A percentile compares a stretch with the other conserved stretches of the same genome.
phyloP scores from a whole-genome alignment of 2,797 vertebrate species.

The Loriculus beryllinus region DNA sequence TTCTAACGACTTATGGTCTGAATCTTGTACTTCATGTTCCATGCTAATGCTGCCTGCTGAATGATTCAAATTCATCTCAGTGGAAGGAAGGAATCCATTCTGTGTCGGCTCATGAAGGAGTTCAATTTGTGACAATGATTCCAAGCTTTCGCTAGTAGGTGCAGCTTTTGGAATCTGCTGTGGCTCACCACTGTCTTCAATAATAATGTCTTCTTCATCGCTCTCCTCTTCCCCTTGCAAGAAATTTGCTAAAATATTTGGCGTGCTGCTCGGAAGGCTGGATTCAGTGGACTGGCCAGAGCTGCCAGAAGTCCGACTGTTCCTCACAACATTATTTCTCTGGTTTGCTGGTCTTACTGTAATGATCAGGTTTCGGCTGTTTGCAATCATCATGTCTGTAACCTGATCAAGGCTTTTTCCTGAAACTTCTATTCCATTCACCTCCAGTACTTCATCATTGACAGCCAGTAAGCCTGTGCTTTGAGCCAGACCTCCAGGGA shows the following conservation, averaged over 20 bases:
- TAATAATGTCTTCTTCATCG: slow-evolving; percentile 90
- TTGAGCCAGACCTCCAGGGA: slow-evolving; percentile 92
- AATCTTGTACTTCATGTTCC: slow-evolving; percentile 60
- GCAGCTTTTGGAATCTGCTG: slow-evolving; percentile 76
- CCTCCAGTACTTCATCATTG: slow-evolving; percentile 95
- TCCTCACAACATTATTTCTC: slow-evolving; percentile 91
- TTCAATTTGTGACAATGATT: slow-evolving; percentile 83
- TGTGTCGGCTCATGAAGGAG: slow-evolving; percentile 81
- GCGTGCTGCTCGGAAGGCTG: slow-evolving; percentile 78
- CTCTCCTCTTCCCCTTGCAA: slow-evolving; percentile 88
- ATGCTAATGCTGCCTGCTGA: slow-evolving; percentile 59
- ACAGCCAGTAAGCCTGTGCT: slow-evolving; percentile 94
- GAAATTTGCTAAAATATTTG: slow-evolving; percentile 83
- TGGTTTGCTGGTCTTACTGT: slow-evolving; percentile 96
- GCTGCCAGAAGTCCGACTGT: slow-evolving; percentile 88
- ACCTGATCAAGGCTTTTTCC: slow-evolving; percentile 97
- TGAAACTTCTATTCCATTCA: slow-evolving; percentile 94
- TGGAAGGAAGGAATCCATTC: slow-evolving; percentile 82
- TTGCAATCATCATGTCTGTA: slow-evolving; percentile 99
- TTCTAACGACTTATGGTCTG: slow-evolving; percentile 81
- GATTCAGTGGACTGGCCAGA: slow-evolving; percentile 93
- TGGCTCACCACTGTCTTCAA: slow-evolving; percentile 81
- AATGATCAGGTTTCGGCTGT: slow-evolving; percentile 97
- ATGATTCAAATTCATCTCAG: slow-evolving; percentile 71
- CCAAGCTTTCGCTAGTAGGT: slow-evolving; percentile 77